phyloP scores from a whole-genome alignment of 2,113 vertebrate species.

The Jaculus jaculus region DNA sequence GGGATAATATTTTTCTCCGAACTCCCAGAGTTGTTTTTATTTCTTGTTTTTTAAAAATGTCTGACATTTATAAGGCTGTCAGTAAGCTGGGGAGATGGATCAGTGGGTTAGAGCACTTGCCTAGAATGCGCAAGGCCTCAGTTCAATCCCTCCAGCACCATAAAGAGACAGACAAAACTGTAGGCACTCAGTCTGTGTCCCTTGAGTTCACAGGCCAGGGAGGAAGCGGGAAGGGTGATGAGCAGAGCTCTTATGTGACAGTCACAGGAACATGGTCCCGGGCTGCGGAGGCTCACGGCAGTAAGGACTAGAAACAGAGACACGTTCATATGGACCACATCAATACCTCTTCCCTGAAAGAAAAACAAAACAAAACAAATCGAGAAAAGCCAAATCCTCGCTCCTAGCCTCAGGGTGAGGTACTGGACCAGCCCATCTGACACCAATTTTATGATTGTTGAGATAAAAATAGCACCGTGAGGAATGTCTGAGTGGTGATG shows the following conservation, averaged over 20 bases:
- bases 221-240: background rate
- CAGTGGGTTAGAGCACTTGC: too few relatives aligned
- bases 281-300: background rate
- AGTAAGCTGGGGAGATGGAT: too few relatives aligned
- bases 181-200: background rate
- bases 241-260: background rate
- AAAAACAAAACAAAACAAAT: background rate
- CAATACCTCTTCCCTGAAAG: conserved; percentile 38
- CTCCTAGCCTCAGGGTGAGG: conserved; percentile 9
- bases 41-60: background rate
- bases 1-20: background rate
- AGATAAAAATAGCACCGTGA: conserved; percentile 81
- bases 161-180: too few relatives aligned
- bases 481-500: conserved; percentile 81
- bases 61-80: background rate
- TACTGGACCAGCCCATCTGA: conserved; percentile 79
- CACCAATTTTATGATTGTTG: conserved; percentile 79
- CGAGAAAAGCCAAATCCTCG: background rate
- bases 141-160: too few relatives aligned
- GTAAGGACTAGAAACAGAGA: background rate
- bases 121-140: too few relatives aligned
- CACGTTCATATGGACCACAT: background rate
- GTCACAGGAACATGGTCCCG: background rate
- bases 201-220: background rate
- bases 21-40: background rate